Evolutionary conservation across 2,797 vertebrate genomes (phyloP).

Genomic region (Lutra lutra): DNA sequence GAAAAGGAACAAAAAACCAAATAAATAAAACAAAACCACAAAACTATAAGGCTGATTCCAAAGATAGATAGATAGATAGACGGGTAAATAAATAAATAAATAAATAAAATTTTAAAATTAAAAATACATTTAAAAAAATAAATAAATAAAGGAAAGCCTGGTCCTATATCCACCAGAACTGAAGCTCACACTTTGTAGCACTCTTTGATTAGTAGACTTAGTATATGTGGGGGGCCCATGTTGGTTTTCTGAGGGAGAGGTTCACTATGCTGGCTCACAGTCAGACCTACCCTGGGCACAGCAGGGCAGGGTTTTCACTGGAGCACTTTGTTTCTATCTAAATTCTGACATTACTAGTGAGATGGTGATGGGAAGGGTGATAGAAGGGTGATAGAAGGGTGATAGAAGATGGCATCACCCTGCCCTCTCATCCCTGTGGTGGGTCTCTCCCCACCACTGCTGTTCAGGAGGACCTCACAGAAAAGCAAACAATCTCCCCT

Average conservation of each 20-base stretch:
- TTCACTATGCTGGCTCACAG: not conserved
- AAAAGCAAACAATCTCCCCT: not conserved
- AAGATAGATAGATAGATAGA: too few relatives aligned
- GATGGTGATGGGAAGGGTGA: not conserved
- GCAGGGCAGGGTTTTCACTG: not conserved
- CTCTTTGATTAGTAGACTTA: not conserved
- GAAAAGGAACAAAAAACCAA: too few relatives aligned
- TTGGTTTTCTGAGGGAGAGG: not conserved
- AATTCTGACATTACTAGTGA: not conserved
- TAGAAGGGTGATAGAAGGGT: not conserved
- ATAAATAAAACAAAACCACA: too few relatives aligned
- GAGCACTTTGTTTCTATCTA: not conserved
- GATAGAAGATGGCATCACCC: not conserved
- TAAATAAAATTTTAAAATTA: too few relatives aligned
- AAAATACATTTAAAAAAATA: too few relatives aligned
- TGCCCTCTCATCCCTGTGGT: not conserved
- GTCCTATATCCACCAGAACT: too few relatives aligned
- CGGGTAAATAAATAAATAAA: too few relatives aligned
- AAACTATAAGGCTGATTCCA: too few relatives aligned
- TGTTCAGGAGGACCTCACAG: not conserved
- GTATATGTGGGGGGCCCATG: too few relatives aligned
- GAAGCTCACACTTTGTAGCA: too few relatives aligned
- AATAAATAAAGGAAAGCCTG: too few relatives aligned
- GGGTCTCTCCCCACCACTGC: too few relatives aligned
- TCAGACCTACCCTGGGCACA: not conserved